A percentile compares a stretch with the other conserved stretches of the same genome.
Conservation (phyloP, 1,140 invertebrate species). For the Diorhabda carinulata region DNA sequence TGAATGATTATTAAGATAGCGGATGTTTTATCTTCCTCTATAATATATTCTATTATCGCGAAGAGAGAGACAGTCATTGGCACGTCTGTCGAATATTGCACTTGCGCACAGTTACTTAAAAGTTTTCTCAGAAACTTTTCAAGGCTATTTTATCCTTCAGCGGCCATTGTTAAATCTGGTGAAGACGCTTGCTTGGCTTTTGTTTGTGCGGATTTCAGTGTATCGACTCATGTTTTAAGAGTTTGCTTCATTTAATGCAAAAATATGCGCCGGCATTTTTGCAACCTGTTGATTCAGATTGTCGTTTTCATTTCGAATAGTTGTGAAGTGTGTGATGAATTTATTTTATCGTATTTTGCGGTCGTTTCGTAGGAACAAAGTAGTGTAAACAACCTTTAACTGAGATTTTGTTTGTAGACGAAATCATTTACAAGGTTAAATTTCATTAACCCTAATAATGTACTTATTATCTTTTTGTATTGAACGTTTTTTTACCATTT, state of each 20-base stretch:
- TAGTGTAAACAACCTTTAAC: conserved; percentile 35
- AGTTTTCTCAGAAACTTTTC: conserved; percentile 46
- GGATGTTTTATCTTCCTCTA: conserved; percentile 5
- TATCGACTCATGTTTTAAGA: conserved; percentile 18
- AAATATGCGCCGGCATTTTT: conserved; percentile 27
- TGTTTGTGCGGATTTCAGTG: conserved; percentile 27
- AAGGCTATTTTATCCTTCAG: conserved; percentile 46
- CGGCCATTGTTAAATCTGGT: conserved; percentile 45
- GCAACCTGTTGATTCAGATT: conserved; percentile 33
- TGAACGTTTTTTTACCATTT: conserved; percentile 5
- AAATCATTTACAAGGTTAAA: conserved; percentile 31
- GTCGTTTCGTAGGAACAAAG: conserved; percentile 17
- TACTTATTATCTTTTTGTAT: conserved; percentile 20
- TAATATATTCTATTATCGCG: conserved; percentile 1
- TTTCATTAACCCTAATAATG: conserved; percentile 25
- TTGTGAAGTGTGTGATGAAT: conserved; percentile 11
- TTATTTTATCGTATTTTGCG: conserved; percentile 20
- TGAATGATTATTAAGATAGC: conserved; percentile 19
- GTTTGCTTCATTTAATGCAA: conserved; percentile 15
- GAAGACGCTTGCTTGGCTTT: conserved; percentile 42
- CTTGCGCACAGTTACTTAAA: conserved; percentile 42
- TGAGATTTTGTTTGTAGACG: conserved; percentile 29
- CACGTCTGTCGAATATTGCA: conserved; percentile 22
- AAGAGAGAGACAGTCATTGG: conserved; percentile 17
- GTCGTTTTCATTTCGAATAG: conserved; percentile 2